Base-by-base conservation (phyloP, 1,140 invertebrate species). In the Lasaia peninsularis region DNA sequence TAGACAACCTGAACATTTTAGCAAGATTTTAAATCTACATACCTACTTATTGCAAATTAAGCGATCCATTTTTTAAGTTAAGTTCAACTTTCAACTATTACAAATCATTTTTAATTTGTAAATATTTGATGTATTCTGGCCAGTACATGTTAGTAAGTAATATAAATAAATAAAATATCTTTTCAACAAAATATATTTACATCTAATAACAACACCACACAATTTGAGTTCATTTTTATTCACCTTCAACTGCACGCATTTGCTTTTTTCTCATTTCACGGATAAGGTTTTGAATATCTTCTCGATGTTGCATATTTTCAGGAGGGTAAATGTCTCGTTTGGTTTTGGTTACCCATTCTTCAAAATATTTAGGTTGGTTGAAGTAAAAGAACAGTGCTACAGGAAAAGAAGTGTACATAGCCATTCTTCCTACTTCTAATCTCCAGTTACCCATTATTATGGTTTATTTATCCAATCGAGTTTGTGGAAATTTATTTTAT, bases 321-420 rank as follows among this genome's bases (percentile, higher is more conserved):
- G 93, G 93, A n/a, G 94, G 94, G 78, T 92, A 94, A 11, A 93
- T 75, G 69, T 95, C 89, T 20, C 92, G 80, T 71, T 93, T 94
- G 34, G 91, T 93, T 60, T 94, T 91, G 24, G 92, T 93, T 5
- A 97, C 92, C 92, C 92, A 95, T 58, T 95, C 91, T 78, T 97
- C 95, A 80, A 96, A 96, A 73, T 94, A 94, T 44, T 92, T 90
- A 5, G 96, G 94, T 72, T 96, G 94, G 81, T 97, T 97, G 72
- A 97, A 97, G 61, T 93, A 92, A 80, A 97, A 95, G 72, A 97
- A 98, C 9, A 95, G 68, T 2, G 78, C 89, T 3, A 97, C 95
- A 0, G 96, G 96, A 82, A 98, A 97, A 0, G 92, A 86, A 89
- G 97, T 94, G 72, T 97, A 98, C 57, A 97, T 72, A 20, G 91